These are phyloP conservation scores for Mesochorus sp. DNA, from an alignment of 2,888 invertebrate species.

Conservation along the genomic window DNA sequence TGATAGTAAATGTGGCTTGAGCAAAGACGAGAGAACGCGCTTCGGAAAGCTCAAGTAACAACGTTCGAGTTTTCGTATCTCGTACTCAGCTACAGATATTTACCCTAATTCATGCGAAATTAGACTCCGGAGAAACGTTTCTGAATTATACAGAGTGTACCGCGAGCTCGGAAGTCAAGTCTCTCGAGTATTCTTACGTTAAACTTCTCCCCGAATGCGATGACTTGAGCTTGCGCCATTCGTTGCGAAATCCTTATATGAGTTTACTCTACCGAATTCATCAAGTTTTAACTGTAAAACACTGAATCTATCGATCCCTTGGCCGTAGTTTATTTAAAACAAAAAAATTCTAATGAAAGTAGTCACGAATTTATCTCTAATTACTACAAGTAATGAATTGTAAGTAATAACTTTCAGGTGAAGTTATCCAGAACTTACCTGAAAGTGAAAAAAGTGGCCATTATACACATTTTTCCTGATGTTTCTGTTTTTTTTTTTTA, in stretches of 20 bases:
- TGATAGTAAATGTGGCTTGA: constrained; percentile 27
- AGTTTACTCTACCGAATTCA: constrained; percentile 11
- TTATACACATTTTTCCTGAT: no score
- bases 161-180: constrained; percentile 18
- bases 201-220: constrained; percentile 23
- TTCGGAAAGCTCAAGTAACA: constrained; percentile 28
- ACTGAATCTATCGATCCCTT: no score
- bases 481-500: no score
- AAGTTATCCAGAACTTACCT: no score
- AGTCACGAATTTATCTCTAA: no score
- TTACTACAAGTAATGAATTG: no score
- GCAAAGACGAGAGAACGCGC: no score
- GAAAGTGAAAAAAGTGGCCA: no score
- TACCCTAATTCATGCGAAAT: constrained; percentile 63
- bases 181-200: constrained; percentile 37
- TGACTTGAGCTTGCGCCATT: constrained; percentile 13
- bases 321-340: no score
- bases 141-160: constrained; percentile 54
- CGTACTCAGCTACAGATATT: constrained; percentile 61
- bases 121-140: constrained; percentile 58
- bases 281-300: neutral
- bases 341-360: no score
- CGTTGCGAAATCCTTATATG: constrained; percentile 2
- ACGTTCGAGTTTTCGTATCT: constrained; percentile 56
- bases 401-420: no score